Conservation (phyloP, 2,113 vertebrate species). For the Phoxinus phoxinus region DNA sequence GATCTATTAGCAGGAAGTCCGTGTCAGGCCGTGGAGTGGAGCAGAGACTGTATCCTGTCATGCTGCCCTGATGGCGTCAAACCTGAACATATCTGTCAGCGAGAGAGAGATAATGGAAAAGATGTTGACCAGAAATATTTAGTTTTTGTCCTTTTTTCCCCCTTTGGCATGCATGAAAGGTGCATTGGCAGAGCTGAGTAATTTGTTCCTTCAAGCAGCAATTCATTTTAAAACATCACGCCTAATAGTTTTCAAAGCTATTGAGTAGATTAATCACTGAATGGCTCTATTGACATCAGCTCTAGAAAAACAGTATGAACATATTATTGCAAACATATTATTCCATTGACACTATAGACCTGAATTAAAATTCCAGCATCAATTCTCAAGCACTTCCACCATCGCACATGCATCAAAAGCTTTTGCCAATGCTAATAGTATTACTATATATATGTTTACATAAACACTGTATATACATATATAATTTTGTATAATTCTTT, state of each 20-base stretch:
- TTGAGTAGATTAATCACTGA: constrained; percentile 28
- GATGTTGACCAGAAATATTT: not conserved
- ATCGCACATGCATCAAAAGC: no score
- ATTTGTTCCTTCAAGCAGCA: constrained; percentile 9
- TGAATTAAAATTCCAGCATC: no score
- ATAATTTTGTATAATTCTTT: no score
- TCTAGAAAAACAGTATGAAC: constrained; percentile 11
- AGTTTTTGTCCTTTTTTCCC: not conserved
- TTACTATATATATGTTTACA: no score
- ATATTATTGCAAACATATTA: not conserved
- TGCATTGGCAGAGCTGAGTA: not conserved
- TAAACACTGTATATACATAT: no score
- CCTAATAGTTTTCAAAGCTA: not conserved
- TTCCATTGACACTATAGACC: no score
- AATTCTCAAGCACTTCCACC: no score
- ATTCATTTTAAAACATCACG: constrained; percentile 4
- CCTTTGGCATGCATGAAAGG: not conserved
- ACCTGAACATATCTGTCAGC: constrained; percentile 8
- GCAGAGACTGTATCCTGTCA: constrained; percentile 30
- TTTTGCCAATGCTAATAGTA: no score
- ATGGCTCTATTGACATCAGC: not conserved
- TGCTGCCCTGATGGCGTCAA: not conserved
- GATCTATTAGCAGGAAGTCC: constrained; percentile 54
- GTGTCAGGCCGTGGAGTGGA: constrained; percentile 48
- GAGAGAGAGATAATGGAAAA: constrained; percentile 5